Conservation (phyloP, 35 echinoderm and acorn worm species). For the Acanthaster planci region DNA sequence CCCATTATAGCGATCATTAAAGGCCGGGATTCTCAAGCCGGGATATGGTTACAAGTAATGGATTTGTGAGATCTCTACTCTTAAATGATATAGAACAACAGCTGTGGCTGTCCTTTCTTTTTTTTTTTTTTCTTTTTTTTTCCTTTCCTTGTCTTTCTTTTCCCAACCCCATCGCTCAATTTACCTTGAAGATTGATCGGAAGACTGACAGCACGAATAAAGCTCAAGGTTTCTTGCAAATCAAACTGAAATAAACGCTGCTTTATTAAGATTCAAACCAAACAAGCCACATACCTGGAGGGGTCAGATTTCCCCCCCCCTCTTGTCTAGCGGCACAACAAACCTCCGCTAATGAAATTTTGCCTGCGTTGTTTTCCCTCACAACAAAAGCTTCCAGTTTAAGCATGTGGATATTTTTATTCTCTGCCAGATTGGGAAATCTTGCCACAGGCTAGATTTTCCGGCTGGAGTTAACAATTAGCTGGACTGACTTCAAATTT, state of each 20-base stretch:
- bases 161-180: no score
- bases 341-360: slow-evolving; percentile 20
- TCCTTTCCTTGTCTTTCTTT: no score
- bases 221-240: slow-evolving; percentile 6
- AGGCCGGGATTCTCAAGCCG: background rate
- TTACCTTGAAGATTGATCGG: background rate
- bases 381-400: slow-evolving; percentile 21
- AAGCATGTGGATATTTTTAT: background rate
- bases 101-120: background rate
- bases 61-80: slow-evolving; percentile 16
- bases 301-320: background rate
- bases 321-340: background rate
- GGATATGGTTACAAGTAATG: slow-evolving; percentile 23
- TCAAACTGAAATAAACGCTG: slow-evolving; percentile 19
- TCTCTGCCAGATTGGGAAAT: background rate
- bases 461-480: slow-evolving; percentile 11
- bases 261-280: slow-evolving; percentile 14
- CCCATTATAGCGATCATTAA: background rate
- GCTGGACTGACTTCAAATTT: slow-evolving; percentile 1
- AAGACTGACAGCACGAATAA: background rate
- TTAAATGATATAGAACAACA: slow-evolving; percentile 24
- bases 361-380: slow-evolving; percentile 8
- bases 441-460: background rate
- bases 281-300: background rate
- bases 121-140: no score